Evolutionary conservation across 2,797 vertebrate genomes (phyloP).

Genomic region (Esox masquinongy): DNA sequence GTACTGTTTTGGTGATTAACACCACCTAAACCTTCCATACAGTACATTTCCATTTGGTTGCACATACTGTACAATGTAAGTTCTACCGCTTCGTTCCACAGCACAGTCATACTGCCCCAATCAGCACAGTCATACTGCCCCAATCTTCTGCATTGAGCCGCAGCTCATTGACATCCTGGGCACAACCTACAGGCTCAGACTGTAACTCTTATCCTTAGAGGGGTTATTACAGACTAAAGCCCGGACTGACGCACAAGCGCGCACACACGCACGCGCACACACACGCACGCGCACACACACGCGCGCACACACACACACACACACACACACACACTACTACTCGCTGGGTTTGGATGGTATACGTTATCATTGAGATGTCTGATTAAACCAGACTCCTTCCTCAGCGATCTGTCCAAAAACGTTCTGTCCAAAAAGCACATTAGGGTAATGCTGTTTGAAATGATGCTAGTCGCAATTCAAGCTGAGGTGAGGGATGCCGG

Average conservation of each 20-base stretch:
- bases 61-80: background rate
- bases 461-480: background rate
- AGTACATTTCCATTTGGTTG: background rate
- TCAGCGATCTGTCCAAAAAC: background rate
- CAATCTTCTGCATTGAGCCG: background rate
- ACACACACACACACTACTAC: background rate
- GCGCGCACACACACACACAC: no score
- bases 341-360: background rate
- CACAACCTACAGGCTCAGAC: background rate
- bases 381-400: background rate
- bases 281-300: no score
- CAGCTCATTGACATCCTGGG: background rate
- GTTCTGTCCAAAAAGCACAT: background rate
- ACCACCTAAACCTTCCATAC: background rate
- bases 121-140: background rate
- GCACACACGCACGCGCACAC: no score
- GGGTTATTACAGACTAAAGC: conserved; percentile 6
- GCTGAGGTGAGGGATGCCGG: background rate
- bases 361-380: conserved; percentile 2
- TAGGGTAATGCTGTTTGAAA: background rate
- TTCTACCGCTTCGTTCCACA: background rate
- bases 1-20: background rate
- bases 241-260: background rate
- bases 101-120: background rate
- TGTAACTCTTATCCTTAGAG: conserved; percentile 1